Evolutionary conservation across 2,888 invertebrate species (phyloP).

Genomic region (Lomographa bimaculata): DNA sequence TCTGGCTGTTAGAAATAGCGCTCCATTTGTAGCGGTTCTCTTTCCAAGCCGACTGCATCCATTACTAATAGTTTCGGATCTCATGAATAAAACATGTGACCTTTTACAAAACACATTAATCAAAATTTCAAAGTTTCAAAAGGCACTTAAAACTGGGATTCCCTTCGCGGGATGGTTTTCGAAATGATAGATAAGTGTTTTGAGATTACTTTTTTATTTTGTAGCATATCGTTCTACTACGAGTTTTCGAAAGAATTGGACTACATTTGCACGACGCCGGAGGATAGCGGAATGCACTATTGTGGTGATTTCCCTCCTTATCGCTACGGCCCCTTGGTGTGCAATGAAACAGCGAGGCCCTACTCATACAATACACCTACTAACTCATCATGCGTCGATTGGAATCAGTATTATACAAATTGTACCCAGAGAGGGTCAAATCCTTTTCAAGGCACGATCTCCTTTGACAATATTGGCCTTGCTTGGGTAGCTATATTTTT

Average conservation of each 20-base stretch:
- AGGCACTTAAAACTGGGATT: conserved; percentile 22
- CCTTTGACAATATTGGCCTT: conserved; percentile 99
- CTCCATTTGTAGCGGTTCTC: conserved; percentile 22
- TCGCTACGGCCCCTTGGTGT: conserved; percentile 88
- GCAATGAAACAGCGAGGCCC: conserved; percentile 89
- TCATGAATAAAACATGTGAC: conserved; percentile 31
- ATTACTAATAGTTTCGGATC: conserved; percentile 21
- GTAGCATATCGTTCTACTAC: conserved; percentile 92
- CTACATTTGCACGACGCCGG: conserved; percentile 97
- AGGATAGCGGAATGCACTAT: conserved; percentile 97
- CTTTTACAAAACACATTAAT: conserved; percentile 31
- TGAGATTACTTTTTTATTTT: conserved; percentile 31
- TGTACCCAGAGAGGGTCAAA: conserved; percentile 97
- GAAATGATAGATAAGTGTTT: conserved; percentile 6
- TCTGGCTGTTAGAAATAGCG: conserved; percentile 27
- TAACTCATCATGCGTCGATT: conserved; percentile 95
- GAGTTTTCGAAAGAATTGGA: conserved; percentile 95
- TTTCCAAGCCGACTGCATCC: conserved; percentile 24
- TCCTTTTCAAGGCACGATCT: conserved; percentile 99
- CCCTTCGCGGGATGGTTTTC: conserved; percentile 11
- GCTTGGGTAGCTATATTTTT: conserved; percentile 99
- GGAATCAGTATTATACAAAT: conserved; percentile 99
- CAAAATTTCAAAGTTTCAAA: conserved; percentile 23
- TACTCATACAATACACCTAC: conserved; percentile 85
- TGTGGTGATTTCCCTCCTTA: conserved; percentile 93